phyloP scores from a whole-genome alignment of 2,888 invertebrate genomes.

The Parthenolecanium corni region DNA sequence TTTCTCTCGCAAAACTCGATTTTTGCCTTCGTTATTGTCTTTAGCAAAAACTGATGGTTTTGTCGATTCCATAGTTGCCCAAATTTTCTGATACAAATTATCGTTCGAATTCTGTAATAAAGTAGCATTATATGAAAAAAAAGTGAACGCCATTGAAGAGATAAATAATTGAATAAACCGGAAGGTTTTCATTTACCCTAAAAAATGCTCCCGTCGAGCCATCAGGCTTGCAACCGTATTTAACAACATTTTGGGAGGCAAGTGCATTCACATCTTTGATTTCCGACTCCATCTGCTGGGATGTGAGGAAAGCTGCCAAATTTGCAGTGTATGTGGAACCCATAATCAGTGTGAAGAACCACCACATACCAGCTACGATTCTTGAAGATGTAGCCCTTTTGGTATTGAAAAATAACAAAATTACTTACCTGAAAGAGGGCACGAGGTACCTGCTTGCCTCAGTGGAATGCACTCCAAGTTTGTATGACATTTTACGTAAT shows the following conservation, averaged over 20 bases:
- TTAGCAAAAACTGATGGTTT: conserved; percentile 70
- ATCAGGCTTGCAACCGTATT: conserved; percentile 80
- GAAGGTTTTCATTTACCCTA: conserved; percentile 47
- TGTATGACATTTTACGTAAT: too few species aligned
- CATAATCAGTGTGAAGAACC: conserved; percentile 86
- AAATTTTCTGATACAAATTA: conserved; percentile 81
- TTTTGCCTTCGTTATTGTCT: conserved; percentile 75
- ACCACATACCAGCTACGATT: conserved; percentile 80
- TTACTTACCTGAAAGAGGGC: too few species aligned
- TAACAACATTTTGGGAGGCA: conserved; percentile 85
- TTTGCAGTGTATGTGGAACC: conserved; percentile 90
- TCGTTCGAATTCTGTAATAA: conserved; percentile 46
- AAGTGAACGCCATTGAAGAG: too few species aligned
- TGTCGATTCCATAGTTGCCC: conserved; percentile 77
- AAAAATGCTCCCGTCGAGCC: conserved; percentile 90
- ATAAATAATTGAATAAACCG: too few species aligned
- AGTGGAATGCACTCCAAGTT: too few species aligned
- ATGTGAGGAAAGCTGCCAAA: conserved; percentile 83
- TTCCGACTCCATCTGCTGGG: conserved; percentile 75
- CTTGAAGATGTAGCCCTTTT: conserved; percentile 75
- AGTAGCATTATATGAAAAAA: too few species aligned
- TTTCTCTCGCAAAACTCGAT: conserved; percentile 65
- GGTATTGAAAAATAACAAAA: background rate
- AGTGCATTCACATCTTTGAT: conserved; percentile 87
- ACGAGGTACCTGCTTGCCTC: too few species aligned